phyloP scores from a whole-genome alignment of 2,113 vertebrate species.

The Lanius collurio region DNA sequence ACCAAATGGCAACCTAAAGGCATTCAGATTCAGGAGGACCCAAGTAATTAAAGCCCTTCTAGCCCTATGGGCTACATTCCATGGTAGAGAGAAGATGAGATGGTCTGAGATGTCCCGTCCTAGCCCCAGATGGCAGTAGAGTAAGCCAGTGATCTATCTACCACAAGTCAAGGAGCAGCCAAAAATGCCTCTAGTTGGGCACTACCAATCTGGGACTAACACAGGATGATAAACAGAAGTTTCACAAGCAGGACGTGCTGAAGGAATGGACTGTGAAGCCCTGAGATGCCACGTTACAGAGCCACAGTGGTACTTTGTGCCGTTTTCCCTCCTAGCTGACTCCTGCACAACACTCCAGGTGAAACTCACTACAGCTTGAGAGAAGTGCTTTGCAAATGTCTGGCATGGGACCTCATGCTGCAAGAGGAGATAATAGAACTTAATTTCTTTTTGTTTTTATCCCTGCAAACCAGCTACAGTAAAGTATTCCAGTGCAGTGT shows the following conservation, averaged over 20 bases:
- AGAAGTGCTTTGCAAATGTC: neutral
- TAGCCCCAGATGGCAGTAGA: neutral
- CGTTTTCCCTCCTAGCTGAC: neutral
- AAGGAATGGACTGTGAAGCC: neutral
- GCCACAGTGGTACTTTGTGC: neutral
- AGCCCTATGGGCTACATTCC: neutral
- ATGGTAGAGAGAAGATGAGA: neutral
- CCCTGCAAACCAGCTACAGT: neutral
- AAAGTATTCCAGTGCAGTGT: slow-evolving; percentile 34
- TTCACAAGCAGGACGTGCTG: neutral
- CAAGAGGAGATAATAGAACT: slow-evolving; percentile 12
- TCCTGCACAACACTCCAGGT: neutral
- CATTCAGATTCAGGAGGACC: neutral
- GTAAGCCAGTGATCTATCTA: neutral
- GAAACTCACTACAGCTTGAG: neutral
- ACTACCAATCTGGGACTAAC: neutral
- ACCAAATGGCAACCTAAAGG: neutral
- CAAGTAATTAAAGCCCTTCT: neutral
- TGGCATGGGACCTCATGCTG: neutral
- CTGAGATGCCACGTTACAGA: neutral
- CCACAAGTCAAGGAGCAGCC: neutral
- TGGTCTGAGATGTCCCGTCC: neutral
- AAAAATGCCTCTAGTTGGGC: neutral
- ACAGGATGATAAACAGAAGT: neutral
- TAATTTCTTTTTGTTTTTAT: slow-evolving; percentile 1